phyloP scores from a whole-genome alignment of 2,888 invertebrate genomes.

The Tricholauxania praeusta region DNA sequence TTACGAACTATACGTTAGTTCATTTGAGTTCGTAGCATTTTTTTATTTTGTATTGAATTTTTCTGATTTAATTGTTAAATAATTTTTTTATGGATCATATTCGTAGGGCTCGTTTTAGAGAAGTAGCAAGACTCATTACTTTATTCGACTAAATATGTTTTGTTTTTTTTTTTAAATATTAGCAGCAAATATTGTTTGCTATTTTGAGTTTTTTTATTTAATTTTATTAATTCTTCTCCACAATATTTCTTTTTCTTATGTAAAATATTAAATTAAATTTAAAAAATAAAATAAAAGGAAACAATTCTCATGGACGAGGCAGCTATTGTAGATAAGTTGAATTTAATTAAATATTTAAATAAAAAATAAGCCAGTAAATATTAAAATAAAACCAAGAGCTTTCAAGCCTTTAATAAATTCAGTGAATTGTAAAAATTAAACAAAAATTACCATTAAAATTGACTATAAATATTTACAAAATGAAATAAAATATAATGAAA shows the following conservation, averaged over 20 bases:
- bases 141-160: too few relatives aligned
- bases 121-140: too few relatives aligned
- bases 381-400: constrained; percentile 40
- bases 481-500: constrained; percentile 39
- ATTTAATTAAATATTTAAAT: constrained; percentile 50
- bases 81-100: background rate
- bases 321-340: constrained; percentile 68
- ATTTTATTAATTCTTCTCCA: background rate
- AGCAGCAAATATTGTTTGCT: background rate
- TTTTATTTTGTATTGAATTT: background rate
- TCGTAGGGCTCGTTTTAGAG: too few relatives aligned
- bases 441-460: constrained; percentile 37
- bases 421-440: constrained; percentile 31
- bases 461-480: constrained; percentile 45
- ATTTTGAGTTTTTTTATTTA: background rate
- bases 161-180: background rate
- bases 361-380: constrained; percentile 31
- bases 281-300: constrained; percentile 49
- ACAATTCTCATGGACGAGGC: constrained; percentile 69
- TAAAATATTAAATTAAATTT: background rate
- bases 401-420: constrained; percentile 31
- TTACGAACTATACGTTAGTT: background rate
- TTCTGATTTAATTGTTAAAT: background rate
- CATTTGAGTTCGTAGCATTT: too few relatives aligned
- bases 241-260: background rate